Conservation (phyloP, 2,888 invertebrate species). For the Hypomecis punctinalis region DNA sequence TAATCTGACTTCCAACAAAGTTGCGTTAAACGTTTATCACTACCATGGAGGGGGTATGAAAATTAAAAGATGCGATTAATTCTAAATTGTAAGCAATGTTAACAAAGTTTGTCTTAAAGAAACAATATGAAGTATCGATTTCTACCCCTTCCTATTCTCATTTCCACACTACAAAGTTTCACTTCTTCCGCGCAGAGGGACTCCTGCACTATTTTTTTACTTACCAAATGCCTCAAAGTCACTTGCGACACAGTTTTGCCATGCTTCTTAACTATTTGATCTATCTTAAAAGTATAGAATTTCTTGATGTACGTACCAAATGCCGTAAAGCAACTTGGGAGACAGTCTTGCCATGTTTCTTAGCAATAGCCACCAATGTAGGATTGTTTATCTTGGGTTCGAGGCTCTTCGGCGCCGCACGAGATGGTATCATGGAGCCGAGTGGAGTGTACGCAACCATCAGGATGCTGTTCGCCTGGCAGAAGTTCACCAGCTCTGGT, state of each 20-base stretch:
- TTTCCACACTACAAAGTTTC: too few relatives aligned
- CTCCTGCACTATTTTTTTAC: too few relatives aligned
- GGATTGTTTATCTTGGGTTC: conserved; percentile 83
- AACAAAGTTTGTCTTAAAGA: too few relatives aligned
- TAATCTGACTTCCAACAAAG: too few relatives aligned
- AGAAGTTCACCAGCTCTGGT: conserved; percentile 86
- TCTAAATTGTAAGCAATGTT: too few relatives aligned
- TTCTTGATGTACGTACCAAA: conserved; percentile 39
- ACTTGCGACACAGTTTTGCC: conserved; percentile 87
- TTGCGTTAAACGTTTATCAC: too few relatives aligned
- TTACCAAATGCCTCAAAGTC: conserved; percentile 53
- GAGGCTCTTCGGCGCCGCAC: conserved; percentile 69
- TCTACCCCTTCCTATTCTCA: too few relatives aligned
- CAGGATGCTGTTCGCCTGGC: conserved; percentile 84
- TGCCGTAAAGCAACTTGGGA: conserved; percentile 81
- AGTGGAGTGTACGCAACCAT: conserved; percentile 88
- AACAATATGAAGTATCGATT: too few relatives aligned
- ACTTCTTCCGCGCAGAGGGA: too few relatives aligned
- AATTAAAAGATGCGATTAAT: too few relatives aligned
- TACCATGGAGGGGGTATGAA: too few relatives aligned
- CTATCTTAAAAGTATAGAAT: not conserved
- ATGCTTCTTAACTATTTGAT: conserved; percentile 74
- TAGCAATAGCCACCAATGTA: conserved; percentile 81
- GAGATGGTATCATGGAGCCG: conserved; percentile 83
- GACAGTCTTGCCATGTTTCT: conserved; percentile 87